These are phyloP conservation scores for Heteropelma amictum DNA, from an alignment of 2,888 invertebrate genomes.

Conservation along the genomic window DNA sequence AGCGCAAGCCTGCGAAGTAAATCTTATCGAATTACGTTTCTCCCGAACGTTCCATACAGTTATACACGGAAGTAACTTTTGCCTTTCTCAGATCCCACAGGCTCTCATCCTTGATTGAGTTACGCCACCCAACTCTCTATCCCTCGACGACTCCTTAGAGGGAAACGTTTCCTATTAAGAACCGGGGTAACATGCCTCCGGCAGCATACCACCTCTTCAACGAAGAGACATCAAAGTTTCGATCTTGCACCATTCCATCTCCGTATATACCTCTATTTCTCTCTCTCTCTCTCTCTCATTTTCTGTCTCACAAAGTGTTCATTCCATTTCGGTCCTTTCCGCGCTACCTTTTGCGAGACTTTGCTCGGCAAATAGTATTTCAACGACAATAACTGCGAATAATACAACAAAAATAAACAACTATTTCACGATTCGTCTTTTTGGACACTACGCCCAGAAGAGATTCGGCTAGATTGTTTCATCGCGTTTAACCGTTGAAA, in stretches of 20 bases:
- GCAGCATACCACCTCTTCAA: conserved; percentile 59
- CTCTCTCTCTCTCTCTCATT: conserved; percentile 15
- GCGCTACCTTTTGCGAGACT: conserved; percentile 31
- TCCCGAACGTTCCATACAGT: conserved; percentile 52
- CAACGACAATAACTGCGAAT: conserved; percentile 15
- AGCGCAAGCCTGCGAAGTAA: conserved; percentile 66
- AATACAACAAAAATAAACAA: not conserved
- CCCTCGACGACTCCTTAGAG: conserved; percentile 62
- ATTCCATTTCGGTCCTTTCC: too few species aligned
- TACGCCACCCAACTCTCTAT: conserved; percentile 64
- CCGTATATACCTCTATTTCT: conserved; percentile 51
- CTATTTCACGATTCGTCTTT: too few species aligned
- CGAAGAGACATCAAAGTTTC: conserved; percentile 72
- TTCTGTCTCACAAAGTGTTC: conserved; percentile 47
- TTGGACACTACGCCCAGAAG: too few species aligned
- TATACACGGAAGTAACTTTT: conserved; percentile 62
- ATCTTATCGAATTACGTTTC: conserved; percentile 73
- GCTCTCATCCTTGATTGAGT: conserved; percentile 73
- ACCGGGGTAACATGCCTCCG: conserved; percentile 67
- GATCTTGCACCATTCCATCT: conserved; percentile 64
- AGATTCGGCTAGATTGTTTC: too few species aligned
- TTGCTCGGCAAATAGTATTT: conserved; percentile 26
- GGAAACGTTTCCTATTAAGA: conserved; percentile 73
- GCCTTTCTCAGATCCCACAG: conserved; percentile 63
- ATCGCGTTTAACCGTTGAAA: too few species aligned